phyloP scores from a whole-genome alignment of 2,113 vertebrate species.

The Oncorhynchus tshawytscha region DNA sequence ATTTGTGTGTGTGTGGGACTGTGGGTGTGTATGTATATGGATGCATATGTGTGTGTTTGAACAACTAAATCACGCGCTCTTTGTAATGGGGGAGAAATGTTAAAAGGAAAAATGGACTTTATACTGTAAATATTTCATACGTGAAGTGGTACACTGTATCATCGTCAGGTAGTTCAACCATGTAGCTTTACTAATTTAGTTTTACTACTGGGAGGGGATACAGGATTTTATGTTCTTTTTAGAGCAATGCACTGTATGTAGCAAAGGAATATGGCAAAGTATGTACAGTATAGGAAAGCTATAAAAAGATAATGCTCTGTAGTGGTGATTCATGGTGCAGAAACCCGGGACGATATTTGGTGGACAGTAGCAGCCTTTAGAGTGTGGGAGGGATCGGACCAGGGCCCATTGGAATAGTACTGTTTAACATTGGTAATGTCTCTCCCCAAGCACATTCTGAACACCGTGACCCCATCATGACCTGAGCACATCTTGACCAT shows the following conservation, averaged over 20 bases:
- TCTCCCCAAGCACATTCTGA: slow-evolving; percentile 9
- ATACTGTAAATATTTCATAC: slow-evolving; percentile 60
- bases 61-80: slow-evolving; percentile 68
- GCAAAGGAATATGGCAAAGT: slow-evolving; percentile 56
- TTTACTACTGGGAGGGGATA: slow-evolving; percentile 36
- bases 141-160: slow-evolving; percentile 42
- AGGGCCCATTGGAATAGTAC: neutral
- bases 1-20: slow-evolving; percentile 31
- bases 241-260: slow-evolving; percentile 67
- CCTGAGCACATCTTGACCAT: neutral
- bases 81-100: slow-evolving; percentile 40
- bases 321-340: neutral
- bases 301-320: slow-evolving; percentile 26
- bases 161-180: slow-evolving; percentile 67
- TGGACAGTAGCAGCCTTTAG: slow-evolving; percentile 45
- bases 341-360: slow-evolving; percentile 15
- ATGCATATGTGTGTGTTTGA: slow-evolving; percentile 22
- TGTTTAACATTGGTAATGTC: neutral
- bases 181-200: slow-evolving; percentile 66
- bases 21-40: slow-evolving; percentile 24
- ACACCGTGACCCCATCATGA: slow-evolving; percentile 1
- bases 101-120: slow-evolving; percentile 15
- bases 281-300: slow-evolving; percentile 51
- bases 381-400: slow-evolving; percentile 10
- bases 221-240: slow-evolving; percentile 41